phyloP scores from a whole-genome alignment of 1,140 invertebrate genomes.

The Lasioglossum baleicum region DNA sequence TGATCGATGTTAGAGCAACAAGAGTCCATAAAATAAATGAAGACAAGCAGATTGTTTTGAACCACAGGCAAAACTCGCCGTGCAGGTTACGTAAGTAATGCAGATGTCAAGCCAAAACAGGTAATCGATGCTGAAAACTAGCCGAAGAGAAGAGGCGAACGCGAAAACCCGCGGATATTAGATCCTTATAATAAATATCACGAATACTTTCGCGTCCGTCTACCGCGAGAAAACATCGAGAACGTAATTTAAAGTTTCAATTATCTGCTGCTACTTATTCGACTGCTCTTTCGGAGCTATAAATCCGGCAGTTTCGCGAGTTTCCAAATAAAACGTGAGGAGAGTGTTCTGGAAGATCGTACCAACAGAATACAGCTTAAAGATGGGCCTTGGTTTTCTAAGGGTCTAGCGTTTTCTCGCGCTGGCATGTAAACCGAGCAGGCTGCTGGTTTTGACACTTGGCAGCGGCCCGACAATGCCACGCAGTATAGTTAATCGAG shows the following conservation, averaged over 20 bases:
- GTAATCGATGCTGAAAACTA: background rate
- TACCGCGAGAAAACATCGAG: no score
- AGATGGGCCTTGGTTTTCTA: background rate
- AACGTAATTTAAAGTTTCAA: no score
- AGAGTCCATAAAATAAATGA: background rate
- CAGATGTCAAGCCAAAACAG: background rate
- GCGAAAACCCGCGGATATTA: no score
- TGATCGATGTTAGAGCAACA: background rate
- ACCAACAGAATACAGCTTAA: no score
- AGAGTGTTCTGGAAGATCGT: no score
- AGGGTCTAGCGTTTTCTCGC: background rate
- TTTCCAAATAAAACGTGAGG: background rate
- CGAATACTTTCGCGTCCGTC: no score
- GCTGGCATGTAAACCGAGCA: conserved; percentile 2
- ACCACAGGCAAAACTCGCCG: background rate
- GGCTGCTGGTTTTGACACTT: conserved; percentile 22
- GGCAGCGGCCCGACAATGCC: conserved; percentile 28
- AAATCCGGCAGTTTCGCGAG: no score
- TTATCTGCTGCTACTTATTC: no score
- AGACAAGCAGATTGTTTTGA: background rate
- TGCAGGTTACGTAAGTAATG: background rate
- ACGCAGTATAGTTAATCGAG: conserved; percentile 44
- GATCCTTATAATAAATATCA: background rate
- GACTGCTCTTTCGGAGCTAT: no score
- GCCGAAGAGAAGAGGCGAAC: no score